Evolutionary conservation across 2,888 invertebrate genomes (phyloP), one percentile per base, ranked within the genome.

Genomic region (Archaeoteleia sp.): DNA sequence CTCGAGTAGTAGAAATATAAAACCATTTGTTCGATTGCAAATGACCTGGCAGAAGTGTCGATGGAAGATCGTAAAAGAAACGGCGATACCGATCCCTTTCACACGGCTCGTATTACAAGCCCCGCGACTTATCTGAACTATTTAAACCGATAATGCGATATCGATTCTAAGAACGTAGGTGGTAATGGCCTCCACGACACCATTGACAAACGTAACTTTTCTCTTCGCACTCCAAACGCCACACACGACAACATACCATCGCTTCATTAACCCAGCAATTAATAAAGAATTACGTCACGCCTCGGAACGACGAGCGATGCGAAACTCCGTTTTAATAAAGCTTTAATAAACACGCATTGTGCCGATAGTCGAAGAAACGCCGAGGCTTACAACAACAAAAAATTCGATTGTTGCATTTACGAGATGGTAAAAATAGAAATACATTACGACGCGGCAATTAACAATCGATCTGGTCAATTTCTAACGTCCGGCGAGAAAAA

Each of bases 61-160:
- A 61, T 51, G 25, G 40, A 46, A 37, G 42, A 61, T 67, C 54
- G 43, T 49, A 45, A 45, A 54, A 51, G 51, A 46, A 46, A 40
- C 34, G 37, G 10, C 37, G 60, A 61, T 55, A 55, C 45, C 12
- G 51, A 63, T 68, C 40, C 46, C 40, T 37, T 63, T 35, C 27
- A 37, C 54, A 39, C 53, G 43, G 39, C 45, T 49, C 67, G 60
- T 62, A 42, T 66, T 67, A 65, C 61, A 65, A n/a, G 35, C 29
- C 23, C 39, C 57, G 63, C 65, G 49, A 62, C 72, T 61, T 73
- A 74, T 72, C 71, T 71, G 15, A 46, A 58, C 49, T 67, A 57
- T 70, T 72, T 14, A 67, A 70, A 71, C 70, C 70, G 75, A 76
- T 76, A 67, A 72, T 71, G 66, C 66, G 74, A 74, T 74, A 70